Percentiles rank a stretch among this genome's conserved stretches.
phyloP scores from a whole-genome alignment of 2,888 invertebrate genomes.

The Noctua pronuba region DNA sequence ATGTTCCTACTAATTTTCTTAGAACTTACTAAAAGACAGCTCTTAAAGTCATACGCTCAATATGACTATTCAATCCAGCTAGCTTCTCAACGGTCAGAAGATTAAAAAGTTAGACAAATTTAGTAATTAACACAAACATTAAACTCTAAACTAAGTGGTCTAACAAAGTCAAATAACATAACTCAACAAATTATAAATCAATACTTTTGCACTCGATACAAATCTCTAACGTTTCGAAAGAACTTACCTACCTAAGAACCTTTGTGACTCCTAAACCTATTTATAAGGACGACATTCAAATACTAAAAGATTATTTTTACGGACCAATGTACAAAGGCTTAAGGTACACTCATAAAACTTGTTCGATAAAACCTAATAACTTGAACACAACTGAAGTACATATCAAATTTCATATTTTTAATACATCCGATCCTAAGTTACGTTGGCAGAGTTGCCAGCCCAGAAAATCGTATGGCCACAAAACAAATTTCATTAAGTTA shows the following conservation, averaged over 20 bases:
- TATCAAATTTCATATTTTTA: slow-evolving; percentile 62
- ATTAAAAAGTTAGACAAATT: not conserved
- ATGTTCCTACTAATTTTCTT: not conserved
- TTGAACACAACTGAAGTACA: slow-evolving; percentile 47
- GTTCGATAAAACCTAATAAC: slow-evolving; percentile 58
- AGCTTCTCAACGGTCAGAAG: not conserved
- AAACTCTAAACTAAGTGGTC: not conserved
- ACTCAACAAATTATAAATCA: not conserved
- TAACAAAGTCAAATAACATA: not conserved
- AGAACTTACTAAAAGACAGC: not conserved
- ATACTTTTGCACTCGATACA: slow-evolving; percentile 10
- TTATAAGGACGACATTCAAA: slow-evolving; percentile 48
- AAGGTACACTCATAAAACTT: slow-evolving; percentile 49
- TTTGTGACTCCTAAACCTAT: slow-evolving; percentile 39
- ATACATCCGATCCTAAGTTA: slow-evolving; percentile 58
- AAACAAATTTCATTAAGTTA: slow-evolving; percentile 83
- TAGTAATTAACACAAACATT: not conserved
- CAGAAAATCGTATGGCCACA: slow-evolving; percentile 67
- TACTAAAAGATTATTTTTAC: slow-evolving; percentile 60
- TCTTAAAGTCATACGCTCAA: not conserved
- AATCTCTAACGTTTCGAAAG: slow-evolving; percentile 12
- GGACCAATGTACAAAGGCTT: slow-evolving; percentile 36
- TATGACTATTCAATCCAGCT: not conserved
- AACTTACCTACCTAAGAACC: slow-evolving; percentile 11
- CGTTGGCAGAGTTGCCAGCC: slow-evolving; percentile 50